These are phyloP conservation scores for Drosophila lini DNA, from an alignment of 1,140 invertebrate species.

Conservation along the genomic window DNA sequence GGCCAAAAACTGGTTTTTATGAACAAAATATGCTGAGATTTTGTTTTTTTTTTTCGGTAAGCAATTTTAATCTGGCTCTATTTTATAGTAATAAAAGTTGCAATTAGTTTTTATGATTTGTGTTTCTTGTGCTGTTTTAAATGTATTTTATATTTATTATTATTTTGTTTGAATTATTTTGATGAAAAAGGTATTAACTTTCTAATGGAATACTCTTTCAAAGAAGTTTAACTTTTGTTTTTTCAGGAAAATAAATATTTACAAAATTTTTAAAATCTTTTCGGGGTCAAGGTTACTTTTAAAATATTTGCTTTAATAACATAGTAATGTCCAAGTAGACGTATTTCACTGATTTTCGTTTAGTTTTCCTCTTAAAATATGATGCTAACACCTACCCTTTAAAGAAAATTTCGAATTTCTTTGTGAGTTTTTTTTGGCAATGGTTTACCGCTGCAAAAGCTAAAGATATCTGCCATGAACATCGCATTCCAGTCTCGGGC, in stretches of 20 bases:
- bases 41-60: not conserved
- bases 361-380: too few relatives aligned
- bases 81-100: not conserved
- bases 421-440: not conserved
- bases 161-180: not conserved
- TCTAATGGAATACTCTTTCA: not conserved
- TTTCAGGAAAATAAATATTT: not conserved
- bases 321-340: not conserved
- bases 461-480: not conserved
- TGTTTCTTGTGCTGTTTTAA: not conserved
- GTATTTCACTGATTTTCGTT: too few relatives aligned
- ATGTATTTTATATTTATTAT: not conserved
- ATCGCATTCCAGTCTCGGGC: not conserved
- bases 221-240: fast-evolving
- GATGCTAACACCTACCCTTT: too few relatives aligned
- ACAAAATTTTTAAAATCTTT: not conserved
- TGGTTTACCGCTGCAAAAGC: not conserved
- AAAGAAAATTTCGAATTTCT: too few relatives aligned
- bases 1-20: conserved; percentile 1
- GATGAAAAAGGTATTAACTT: not conserved
- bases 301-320: not conserved
- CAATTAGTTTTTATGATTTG: too few relatives aligned
- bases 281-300: not conserved
- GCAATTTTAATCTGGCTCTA: not conserved
- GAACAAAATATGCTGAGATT: not conserved